These are phyloP conservation scores for Girardinichthys multiradiatus DNA, from an alignment of 2,113 vertebrate species.

Conservation along the genomic window DNA sequence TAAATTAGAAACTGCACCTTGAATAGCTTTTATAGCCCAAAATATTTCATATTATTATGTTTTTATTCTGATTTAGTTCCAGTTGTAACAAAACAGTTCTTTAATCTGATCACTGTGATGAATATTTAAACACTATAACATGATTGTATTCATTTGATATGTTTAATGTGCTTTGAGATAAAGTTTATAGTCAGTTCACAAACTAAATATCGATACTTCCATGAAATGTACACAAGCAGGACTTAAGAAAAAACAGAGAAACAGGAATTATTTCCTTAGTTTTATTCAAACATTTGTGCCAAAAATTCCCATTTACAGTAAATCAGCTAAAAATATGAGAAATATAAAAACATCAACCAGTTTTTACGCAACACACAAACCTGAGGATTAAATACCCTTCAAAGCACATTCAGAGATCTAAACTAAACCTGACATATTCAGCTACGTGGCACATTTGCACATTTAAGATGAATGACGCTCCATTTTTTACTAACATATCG, in stretches of 20 bases:
- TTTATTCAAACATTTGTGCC: constrained; percentile 77
- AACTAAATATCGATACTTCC: no score
- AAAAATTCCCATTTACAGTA: constrained; percentile 70
- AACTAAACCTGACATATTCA: background rate
- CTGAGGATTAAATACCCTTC: constrained; percentile 73
- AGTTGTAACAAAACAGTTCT: no score
- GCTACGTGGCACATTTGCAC: background rate
- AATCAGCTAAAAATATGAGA: constrained; percentile 67
- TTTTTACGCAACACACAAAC: constrained; percentile 66
- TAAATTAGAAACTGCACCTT: background rate
- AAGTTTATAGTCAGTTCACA: no score
- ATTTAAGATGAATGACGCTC: background rate
- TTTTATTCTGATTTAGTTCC: no score
- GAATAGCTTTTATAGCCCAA: no score
- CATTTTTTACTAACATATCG: no score
- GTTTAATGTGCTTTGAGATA: background rate
- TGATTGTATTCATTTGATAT: background rate
- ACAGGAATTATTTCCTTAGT: constrained; percentile 19
- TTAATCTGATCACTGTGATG: no score
- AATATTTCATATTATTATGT: no score
- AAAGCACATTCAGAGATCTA: constrained; percentile 11
- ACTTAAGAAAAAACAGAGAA: constrained; percentile 1
- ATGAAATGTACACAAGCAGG: background rate
- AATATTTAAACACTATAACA: no score
- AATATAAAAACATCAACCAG: constrained; percentile 68